Evolutionary conservation across 2,113 vertebrate species (phyloP).

Genomic region (Phasianus colchicus): DNA sequence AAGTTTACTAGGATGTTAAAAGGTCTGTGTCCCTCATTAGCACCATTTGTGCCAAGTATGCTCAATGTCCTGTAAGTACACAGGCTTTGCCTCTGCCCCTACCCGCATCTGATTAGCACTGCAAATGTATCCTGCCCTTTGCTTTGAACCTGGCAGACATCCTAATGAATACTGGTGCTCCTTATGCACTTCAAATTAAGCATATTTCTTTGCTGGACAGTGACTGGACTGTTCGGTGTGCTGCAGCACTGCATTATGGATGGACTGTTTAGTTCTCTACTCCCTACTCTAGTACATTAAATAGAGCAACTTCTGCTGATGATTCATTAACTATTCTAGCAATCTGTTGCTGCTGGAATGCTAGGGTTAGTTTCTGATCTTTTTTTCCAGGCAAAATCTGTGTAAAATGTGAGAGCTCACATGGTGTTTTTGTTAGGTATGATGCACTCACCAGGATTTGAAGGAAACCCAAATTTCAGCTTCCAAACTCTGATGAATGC

Average conservation of each 20-base stretch:
- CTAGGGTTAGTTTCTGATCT: conserved; percentile 31
- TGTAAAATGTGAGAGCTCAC: conserved; percentile 44
- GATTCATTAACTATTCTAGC: conserved; percentile 32
- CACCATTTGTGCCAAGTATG: background rate
- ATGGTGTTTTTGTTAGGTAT: conserved; percentile 82
- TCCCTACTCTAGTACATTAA: background rate
- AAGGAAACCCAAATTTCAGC: conserved; percentile 82
- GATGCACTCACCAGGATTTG: conserved; percentile 89
- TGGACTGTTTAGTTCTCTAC: background rate
- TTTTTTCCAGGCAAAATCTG: conserved; percentile 27
- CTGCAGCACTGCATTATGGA: background rate
- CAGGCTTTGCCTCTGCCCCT: background rate
- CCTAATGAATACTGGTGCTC: background rate
- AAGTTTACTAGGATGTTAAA: background rate
- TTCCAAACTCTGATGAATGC: conserved; percentile 94
- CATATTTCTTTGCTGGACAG: background rate
- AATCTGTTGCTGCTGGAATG: conserved; percentile 37
- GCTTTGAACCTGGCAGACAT: background rate
- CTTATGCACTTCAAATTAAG: background rate
- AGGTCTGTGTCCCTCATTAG: background rate
- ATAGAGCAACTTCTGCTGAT: background rate
- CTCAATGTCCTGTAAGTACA: background rate
- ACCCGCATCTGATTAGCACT: background rate
- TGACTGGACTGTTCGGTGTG: conserved; percentile 23
- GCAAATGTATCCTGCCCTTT: background rate